Percentiles rank a stretch among this genome's conserved stretches.
These are phyloP conservation scores for Elysia chlorotica DNA, from an alignment of 1,140 invertebrate species.

Conservation along the genomic window DNA sequence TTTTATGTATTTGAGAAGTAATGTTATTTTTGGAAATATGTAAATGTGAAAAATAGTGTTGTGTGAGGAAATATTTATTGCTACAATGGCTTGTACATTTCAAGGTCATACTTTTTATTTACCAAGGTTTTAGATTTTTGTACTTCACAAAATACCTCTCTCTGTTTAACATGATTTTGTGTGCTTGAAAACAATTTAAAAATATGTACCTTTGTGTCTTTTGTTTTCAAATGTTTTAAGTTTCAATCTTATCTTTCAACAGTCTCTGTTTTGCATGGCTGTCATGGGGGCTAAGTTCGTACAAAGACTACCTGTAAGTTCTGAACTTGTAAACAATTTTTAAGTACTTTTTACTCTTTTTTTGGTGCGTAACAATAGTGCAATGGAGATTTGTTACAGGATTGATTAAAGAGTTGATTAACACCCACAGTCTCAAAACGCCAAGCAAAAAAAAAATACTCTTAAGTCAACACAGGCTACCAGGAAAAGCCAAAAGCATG, in stretches of 20 bases:
- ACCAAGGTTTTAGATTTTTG: too few species aligned
- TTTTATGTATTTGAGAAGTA: too few species aligned
- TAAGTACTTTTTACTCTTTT: too few species aligned
- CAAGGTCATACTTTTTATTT: neutral
- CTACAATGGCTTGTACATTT: neutral
- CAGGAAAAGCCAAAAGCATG: too few species aligned
- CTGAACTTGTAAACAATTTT: too few species aligned
- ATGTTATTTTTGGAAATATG: too few species aligned
- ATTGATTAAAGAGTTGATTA: neutral
- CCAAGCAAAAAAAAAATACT: neutral
- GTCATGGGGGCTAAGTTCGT: constrained; percentile 27
- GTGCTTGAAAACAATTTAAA: neutral
- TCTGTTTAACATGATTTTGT: neutral
- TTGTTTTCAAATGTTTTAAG: constrained; percentile 27
- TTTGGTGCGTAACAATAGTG: too few species aligned
- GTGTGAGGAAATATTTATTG: too few species aligned
- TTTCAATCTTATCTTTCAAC: too few species aligned
- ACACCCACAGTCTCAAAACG: neutral
- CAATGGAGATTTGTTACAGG: neutral
- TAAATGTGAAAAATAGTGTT: too few species aligned
- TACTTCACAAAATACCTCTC: neutral
- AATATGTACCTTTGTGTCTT: neutral
- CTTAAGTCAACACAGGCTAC: too few species aligned
- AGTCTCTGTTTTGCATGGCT: constrained; percentile 29
- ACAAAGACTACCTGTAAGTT: constrained; percentile 32